phyloP scores from a whole-genome alignment of 2,888 invertebrate species.

The Bombylius discolor region DNA sequence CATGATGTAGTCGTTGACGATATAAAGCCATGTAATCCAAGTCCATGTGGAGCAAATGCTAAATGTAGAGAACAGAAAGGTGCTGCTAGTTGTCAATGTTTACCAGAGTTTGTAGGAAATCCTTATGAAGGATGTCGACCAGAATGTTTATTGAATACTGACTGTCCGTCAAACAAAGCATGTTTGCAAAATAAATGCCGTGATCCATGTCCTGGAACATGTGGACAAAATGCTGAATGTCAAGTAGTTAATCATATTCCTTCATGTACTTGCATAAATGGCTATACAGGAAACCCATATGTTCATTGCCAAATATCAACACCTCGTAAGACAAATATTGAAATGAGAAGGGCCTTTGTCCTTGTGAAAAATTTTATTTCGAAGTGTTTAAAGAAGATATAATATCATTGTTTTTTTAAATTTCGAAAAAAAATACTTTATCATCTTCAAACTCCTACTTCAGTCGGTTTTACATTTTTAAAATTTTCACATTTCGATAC shows the following conservation, averaged over 20 bases:
- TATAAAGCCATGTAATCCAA: conserved; percentile 45
- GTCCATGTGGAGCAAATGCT: conserved; percentile 57
- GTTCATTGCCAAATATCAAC: conserved; percentile 41
- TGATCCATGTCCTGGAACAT: conserved; percentile 68
- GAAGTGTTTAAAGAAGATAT: no score
- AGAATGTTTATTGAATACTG: conserved; percentile 59
- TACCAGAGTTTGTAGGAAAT: conserved; percentile 60
- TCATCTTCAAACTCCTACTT: no score
- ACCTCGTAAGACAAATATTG: conserved; percentile 40
- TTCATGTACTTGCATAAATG: conserved; percentile 52
- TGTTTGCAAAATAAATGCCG: conserved; percentile 61
- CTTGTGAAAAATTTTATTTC: no score
- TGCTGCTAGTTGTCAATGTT: conserved; percentile 56
- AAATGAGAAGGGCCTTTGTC: no score
- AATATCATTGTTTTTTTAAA: no score
- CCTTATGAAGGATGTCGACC: conserved; percentile 65
- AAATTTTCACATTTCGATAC: no score
- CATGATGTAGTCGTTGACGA: conserved; percentile 31
- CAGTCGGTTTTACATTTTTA: no score
- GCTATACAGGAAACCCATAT: conserved; percentile 65
- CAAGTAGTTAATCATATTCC: conserved; percentile 61
- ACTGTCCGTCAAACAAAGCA: conserved; percentile 56
- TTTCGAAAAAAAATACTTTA: no score
- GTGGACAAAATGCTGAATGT: conserved; percentile 60
- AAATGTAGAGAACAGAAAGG: conserved; percentile 51